phyloP scores from a whole-genome alignment of 2,888 invertebrate species.

The Andrena haemorrhoa region DNA sequence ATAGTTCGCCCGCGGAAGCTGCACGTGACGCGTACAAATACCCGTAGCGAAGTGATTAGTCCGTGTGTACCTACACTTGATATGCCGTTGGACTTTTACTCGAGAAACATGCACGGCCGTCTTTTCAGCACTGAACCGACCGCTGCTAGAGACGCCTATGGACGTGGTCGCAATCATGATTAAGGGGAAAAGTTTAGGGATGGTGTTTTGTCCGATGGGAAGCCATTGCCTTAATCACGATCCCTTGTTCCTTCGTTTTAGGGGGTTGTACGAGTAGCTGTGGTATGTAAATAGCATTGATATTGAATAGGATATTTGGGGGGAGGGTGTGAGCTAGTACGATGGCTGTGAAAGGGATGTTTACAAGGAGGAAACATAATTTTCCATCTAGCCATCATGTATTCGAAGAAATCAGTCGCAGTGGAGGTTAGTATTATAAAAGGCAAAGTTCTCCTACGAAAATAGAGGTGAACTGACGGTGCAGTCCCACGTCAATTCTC shows the following conservation, averaged over 20 bases:
- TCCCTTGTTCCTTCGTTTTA: not conserved
- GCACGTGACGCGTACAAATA: constrained; percentile 83
- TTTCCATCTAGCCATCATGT: no score
- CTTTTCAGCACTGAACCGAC: not conserved
- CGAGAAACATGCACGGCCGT: constrained; percentile 14
- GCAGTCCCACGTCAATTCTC: not conserved
- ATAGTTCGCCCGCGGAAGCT: constrained; percentile 81
- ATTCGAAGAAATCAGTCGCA: no score
- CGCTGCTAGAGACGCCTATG: not conserved
- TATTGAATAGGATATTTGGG: no score
- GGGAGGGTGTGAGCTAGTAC: no score
- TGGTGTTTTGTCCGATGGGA: not conserved
- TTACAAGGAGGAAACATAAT: no score
- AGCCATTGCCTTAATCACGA: not conserved
- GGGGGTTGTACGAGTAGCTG: no score
- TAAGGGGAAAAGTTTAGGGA: not conserved
- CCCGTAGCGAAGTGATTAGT: constrained; percentile 81
- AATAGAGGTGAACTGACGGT: constrained; percentile 7
- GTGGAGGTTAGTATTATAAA: no score
- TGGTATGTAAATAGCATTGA: no score
- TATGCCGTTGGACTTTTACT: constrained; percentile 60
- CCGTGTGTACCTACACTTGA: constrained; percentile 69
- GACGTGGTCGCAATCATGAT: not conserved
- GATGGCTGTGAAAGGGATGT: no score
- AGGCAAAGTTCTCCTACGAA: not conserved